Evolutionary conservation across 2,888 invertebrate genomes (phyloP), one percentile per base, ranked within the genome.

Genomic region (Siphlonurus alternatus): DNA sequence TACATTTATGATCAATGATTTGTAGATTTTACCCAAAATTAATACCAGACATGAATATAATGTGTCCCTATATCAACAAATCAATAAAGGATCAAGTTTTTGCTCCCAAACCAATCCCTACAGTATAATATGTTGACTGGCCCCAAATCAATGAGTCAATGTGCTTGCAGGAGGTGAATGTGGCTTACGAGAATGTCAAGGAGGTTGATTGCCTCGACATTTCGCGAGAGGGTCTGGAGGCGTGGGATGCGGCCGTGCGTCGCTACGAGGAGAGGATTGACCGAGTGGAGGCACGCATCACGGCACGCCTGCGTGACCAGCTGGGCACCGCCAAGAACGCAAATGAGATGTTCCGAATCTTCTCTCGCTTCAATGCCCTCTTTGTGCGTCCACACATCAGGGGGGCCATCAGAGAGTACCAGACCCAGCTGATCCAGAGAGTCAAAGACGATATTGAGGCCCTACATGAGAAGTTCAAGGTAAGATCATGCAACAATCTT

Each of bases 341-440:
- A 22, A 98, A 98, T 74, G 99, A 99, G 76, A 99, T 99, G 99
- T 99, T 99, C 79, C 84, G 96, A 65, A 99, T 99, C 71, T 93
- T 93, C 79, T 96, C 96, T 0, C 87, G 98, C 20, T 99, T 98
- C 80, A 99, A 99, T 77, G 98, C 98, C 0, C 80, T 99, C 62
- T 99, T 99, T 78, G 96, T 99, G 10, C 86, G 99, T 7, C 98
- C 97, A 1, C 98, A 99, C 77, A 99, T 99, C 74, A 86, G 97
- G 63, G 98, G 99, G 60, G 99, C 99, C 23, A 99, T 99, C 69
- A 83, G 98, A 59, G 99, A 99, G 77, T 99, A 99, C 77, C 99
- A 99, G 78, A 97, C 98, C 0, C 97, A 99, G 75, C 83, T 99
- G 64, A 99, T 99, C 73, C 97, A 98, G 74, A 83, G 98, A 63